These are phyloP conservation scores for Drosophila mayaguana DNA, from an alignment of 2,888 invertebrate genomes.

Conservation along the genomic window DNA sequence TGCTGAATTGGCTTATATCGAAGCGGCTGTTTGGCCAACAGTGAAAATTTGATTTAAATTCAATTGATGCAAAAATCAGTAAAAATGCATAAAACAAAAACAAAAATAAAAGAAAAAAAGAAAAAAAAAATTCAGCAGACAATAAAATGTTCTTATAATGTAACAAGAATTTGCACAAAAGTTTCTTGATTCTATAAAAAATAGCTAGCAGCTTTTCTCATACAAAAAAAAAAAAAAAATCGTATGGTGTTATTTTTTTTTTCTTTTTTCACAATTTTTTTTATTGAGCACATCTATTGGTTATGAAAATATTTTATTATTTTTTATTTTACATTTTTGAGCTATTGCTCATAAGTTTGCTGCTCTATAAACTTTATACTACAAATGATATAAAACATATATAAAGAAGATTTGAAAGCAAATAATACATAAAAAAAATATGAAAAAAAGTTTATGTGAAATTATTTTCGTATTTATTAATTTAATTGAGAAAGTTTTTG, in stretches of 20 bases:
- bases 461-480: too few species aligned
- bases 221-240: too few species aligned
- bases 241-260: too few species aligned
- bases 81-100: not conserved
- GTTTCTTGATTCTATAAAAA: not conserved
- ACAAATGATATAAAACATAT: too few species aligned
- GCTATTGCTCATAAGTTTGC: not conserved
- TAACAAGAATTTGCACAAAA: not conserved
- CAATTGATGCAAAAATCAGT: not conserved
- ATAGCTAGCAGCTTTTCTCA: too few species aligned
- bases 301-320: not conserved
- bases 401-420: too few species aligned
- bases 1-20: conserved; percentile 3
- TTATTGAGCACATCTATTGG: too few species aligned
- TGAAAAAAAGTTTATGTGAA: too few species aligned
- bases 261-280: not conserved
- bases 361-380: not conserved
- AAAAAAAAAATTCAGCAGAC: not conserved
- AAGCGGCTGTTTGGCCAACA: not conserved
- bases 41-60: not conserved
- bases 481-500: too few species aligned
- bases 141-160: not conserved
- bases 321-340: not conserved
- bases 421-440: too few species aligned
- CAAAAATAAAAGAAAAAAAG: too few species aligned